A percentile compares a stretch with the other conserved stretches of the same genome.
Conservation (phyloP, 1,140 invertebrate genomes). For the Caenorhabditis brenneri region DNA sequence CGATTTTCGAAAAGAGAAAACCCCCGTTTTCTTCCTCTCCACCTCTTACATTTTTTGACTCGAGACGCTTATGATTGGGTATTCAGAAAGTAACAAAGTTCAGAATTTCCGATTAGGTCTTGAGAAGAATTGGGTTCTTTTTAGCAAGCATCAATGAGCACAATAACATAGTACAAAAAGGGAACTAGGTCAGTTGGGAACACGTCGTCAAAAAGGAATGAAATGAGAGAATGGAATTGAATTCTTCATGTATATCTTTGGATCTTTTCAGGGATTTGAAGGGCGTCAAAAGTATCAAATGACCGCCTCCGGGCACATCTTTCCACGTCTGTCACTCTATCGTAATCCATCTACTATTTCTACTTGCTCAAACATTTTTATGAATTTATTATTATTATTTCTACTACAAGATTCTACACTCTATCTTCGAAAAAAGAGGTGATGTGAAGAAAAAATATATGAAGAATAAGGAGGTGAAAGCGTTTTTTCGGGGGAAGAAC, state of each 20-base stretch:
- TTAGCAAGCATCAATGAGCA: background rate
- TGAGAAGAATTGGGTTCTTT: background rate
- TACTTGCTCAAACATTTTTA: constrained; percentile 26
- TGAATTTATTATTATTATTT: constrained; percentile 42
- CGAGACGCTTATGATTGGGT: constrained; percentile 8
- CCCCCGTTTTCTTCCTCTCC: background rate
- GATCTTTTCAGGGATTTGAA: constrained; percentile 11
- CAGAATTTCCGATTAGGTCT: background rate
- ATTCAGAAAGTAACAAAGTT: constrained; percentile 25
- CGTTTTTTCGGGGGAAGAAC: background rate
- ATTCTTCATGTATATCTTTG: background rate
- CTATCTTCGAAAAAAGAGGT: background rate
- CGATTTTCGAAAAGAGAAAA: constrained; percentile 14
- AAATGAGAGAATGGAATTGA: background rate
- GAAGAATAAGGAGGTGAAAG: background rate
- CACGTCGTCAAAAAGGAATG: background rate
- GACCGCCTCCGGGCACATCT: constrained; percentile 18
- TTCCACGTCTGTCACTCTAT: background rate
- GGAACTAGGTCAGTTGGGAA: background rate
- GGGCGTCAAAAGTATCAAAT: constrained; percentile 27
- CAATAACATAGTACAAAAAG: background rate
- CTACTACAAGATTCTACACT: constrained; percentile 1
- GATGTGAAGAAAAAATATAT: background rate
- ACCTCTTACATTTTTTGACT: background rate
- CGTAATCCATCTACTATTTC: background rate